These are phyloP conservation scores for Hermetia illucens DNA, from an alignment of 1,140 invertebrate species.

Conservation along the genomic window DNA sequence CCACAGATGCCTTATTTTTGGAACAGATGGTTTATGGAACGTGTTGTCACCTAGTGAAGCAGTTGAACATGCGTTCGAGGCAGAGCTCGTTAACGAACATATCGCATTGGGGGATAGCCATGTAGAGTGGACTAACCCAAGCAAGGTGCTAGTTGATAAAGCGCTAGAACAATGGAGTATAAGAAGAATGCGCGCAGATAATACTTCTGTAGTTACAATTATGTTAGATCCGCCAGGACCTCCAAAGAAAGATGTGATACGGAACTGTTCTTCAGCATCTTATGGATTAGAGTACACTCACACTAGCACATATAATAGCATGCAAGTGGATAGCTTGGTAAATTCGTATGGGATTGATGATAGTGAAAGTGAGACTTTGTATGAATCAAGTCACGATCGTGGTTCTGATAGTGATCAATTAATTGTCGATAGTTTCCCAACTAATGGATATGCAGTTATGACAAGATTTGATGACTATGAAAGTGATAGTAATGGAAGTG, in stretches of 20 bases:
- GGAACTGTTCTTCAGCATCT: background rate
- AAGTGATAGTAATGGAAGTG: background rate
- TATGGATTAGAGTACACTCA: background rate
- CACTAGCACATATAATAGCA: background rate
- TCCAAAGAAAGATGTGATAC: constrained; percentile 26
- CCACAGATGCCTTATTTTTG: constrained; percentile 82
- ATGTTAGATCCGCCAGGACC: constrained; percentile 84
- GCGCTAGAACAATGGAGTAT: constrained; percentile 66
- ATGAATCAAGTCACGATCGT: too few relatives aligned
- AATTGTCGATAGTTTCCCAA: background rate
- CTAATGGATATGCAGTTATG: background rate
- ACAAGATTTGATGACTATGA: background rate
- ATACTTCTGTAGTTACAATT: constrained; percentile 86
- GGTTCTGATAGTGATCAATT: too few relatives aligned
- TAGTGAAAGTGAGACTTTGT: background rate
- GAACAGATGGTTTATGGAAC: constrained; percentile 94
- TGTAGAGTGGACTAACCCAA: constrained; percentile 73
- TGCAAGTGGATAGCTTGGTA: background rate
- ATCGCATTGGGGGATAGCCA: constrained; percentile 32
- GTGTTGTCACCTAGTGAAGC: constrained; percentile 73
- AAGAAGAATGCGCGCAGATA: constrained; percentile 79
- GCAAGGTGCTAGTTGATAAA: constrained; percentile 75
- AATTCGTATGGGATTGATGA: background rate
- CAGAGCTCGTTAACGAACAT: constrained; percentile 67
- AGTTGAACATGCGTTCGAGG: constrained; percentile 69